These are phyloP conservation scores for Catotricha subobsoleta DNA, from an alignment of 2,888 invertebrate genomes.

Conservation along the genomic window DNA sequence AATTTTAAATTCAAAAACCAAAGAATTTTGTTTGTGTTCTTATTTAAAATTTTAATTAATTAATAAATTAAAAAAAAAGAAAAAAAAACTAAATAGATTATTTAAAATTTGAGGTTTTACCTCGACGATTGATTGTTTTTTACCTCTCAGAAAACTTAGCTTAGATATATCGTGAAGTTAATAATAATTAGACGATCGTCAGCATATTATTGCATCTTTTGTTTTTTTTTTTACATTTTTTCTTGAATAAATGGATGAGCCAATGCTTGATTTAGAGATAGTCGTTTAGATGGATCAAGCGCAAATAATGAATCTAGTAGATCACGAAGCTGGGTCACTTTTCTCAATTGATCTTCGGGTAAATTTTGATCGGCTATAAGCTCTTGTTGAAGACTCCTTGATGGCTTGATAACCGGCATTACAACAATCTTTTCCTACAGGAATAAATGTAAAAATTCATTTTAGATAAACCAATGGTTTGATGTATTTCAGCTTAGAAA, in stretches of 20 bases:
- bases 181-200: no score
- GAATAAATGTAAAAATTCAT: background rate
- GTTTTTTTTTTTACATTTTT: constrained; percentile 58
- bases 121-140: no score
- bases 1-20: no score
- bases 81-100: no score
- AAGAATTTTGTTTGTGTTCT: no score
- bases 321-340: constrained; percentile 82
- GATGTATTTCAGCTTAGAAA: background rate
- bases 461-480: background rate
- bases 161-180: no score
- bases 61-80: no score
- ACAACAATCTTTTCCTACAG: constrained; percentile 92
- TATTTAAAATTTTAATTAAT: no score
- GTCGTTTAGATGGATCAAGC: constrained; percentile 80
- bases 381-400: constrained; percentile 72
- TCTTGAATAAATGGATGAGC: constrained; percentile 93
- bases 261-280: constrained; percentile 85
- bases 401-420: constrained; percentile 74
- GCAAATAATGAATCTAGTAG: constrained; percentile 80
- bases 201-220: no score
- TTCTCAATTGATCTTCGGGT: constrained; percentile 74
- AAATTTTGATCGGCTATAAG: constrained; percentile 75
- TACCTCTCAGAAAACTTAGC: no score
- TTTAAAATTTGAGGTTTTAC: no score